Conservation (phyloP, 2,888 invertebrate genomes). For the Aleiodes alternator region DNA sequence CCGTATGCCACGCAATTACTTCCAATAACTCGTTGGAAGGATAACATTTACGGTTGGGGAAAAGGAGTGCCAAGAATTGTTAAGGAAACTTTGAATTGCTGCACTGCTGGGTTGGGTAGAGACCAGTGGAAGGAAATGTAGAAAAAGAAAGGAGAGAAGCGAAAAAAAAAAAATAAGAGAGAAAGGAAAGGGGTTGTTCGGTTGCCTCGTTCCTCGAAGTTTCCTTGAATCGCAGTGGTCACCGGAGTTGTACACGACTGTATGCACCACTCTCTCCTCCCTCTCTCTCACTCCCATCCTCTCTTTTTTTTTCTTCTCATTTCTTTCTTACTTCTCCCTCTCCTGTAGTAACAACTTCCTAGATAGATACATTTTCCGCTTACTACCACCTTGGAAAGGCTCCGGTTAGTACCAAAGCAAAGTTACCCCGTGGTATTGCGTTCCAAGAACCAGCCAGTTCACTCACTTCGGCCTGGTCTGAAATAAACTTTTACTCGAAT, state of each 20-base stretch:
- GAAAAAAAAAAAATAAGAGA: slow-evolving; percentile 1
- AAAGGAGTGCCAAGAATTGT: slow-evolving; percentile 55
- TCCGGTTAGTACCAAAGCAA: slow-evolving; percentile 55
- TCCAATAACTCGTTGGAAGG: slow-evolving; percentile 47
- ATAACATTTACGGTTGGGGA: slow-evolving; percentile 48
- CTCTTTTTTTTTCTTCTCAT: background rate
- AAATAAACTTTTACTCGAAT: slow-evolving; percentile 58
- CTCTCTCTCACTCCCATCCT: slow-evolving; percentile 22
- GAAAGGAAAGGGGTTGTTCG: slow-evolving; percentile 18
- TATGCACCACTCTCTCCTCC: slow-evolving; percentile 19
- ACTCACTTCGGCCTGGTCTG: slow-evolving; percentile 36
- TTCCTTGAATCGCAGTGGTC: slow-evolving; percentile 50
- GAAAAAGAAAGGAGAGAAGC: slow-evolving; percentile 1
- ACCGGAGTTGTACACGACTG: slow-evolving; percentile 43
- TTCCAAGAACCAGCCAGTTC: slow-evolving; percentile 12
- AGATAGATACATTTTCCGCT: slow-evolving; percentile 68
- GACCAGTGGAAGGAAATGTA: background rate
- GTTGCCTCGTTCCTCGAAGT: slow-evolving; percentile 47
- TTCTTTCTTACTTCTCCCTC: slow-evolving; percentile 6
- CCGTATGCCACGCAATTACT: slow-evolving; percentile 47
- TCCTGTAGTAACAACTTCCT: slow-evolving; percentile 59
- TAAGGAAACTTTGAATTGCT: slow-evolving; percentile 55
- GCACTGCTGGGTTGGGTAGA: slow-evolving; percentile 28
- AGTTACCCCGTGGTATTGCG: slow-evolving; percentile 60
- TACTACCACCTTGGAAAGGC: slow-evolving; percentile 52